Conservation (phyloP, 2,113 vertebrate species). For the Clarias batrachus region DNA sequence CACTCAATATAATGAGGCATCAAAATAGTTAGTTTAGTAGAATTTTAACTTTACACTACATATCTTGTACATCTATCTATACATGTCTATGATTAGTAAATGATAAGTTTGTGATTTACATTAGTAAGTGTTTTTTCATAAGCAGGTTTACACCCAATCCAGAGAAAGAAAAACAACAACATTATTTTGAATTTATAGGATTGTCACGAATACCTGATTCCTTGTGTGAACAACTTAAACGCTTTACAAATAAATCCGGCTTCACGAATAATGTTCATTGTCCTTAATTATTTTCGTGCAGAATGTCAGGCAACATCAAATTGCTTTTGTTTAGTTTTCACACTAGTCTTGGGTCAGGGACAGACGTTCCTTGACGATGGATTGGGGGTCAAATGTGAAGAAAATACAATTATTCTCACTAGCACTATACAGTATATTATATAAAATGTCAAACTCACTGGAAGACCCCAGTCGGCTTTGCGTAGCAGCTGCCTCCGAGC, state of each 20-base stretch:
- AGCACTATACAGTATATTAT: background rate
- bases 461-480: constrained; percentile 84
- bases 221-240: too few relatives aligned
- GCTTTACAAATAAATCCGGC: too few relatives aligned
- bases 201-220: background rate
- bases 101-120: too few relatives aligned
- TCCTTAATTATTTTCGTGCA: background rate
- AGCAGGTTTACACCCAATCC: too few relatives aligned
- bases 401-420: background rate
- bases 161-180: background rate
- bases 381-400: too few relatives aligned
- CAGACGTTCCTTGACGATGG: background rate
- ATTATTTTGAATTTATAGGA: background rate
- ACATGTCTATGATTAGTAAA: too few relatives aligned
- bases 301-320: background rate
- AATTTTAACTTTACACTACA: too few relatives aligned
- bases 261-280: background rate
- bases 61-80: too few relatives aligned
- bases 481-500: constrained; percentile 83
- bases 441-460: constrained; percentile 45
- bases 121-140: too few relatives aligned
- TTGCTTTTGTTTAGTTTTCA: too few relatives aligned
- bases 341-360: background rate
- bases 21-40: too few relatives aligned
- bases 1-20: too few relatives aligned